Base-by-base conservation (phyloP, 1,140 invertebrate species). In the Dinothrombium tinctorium region DNA sequence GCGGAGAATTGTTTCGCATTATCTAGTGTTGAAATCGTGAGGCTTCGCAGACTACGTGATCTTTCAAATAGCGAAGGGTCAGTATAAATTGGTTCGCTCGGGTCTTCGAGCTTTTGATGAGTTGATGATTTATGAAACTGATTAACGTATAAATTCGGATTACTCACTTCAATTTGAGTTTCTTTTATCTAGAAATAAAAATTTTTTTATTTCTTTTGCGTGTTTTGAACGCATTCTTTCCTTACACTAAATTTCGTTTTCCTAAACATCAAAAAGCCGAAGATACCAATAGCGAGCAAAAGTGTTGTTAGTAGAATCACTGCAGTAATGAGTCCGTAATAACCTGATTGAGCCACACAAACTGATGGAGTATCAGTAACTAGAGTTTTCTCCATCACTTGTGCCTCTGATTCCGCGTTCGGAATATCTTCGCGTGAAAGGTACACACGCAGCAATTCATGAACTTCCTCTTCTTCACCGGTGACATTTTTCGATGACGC, bases 51-150 rank as follows among this genome's bases (percentile, higher is more conserved):
- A 47, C 68, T 68, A 49, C 76, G 56, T 33, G 76, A 72, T 51
- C 78, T 66, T 60, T 87, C 81, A 52, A 87, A 86, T 8, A 86
- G 60, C 2, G 80, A 82, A 0, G 80, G 81, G 59, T 86, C 80
- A 0, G 80, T 86, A 56, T 86, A 87, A 46, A 87, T 86, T 2
- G 81, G 81, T 56, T 36, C 33, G 14, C 33, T 36, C 3, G 33
- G 33, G 14, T 86, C 82, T 51, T 79, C 84, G 8, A 79, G 79
- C 56, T 86, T 80, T 49, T 76, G 71, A 47, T 42, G 45, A 5
- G 36, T 40, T 25, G 36, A 17, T 17, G 15, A 24, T 20, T 15
- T 14, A 7, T n/a, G 4, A 6, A 24, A 9, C 14, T 19, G 33
- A 2, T 19, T 21, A 21, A 36, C 33, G 7, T 41, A 35, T 2